phyloP scores from a whole-genome alignment of 2,113 vertebrate species.

The Lichenostomus cassidix region DNA sequence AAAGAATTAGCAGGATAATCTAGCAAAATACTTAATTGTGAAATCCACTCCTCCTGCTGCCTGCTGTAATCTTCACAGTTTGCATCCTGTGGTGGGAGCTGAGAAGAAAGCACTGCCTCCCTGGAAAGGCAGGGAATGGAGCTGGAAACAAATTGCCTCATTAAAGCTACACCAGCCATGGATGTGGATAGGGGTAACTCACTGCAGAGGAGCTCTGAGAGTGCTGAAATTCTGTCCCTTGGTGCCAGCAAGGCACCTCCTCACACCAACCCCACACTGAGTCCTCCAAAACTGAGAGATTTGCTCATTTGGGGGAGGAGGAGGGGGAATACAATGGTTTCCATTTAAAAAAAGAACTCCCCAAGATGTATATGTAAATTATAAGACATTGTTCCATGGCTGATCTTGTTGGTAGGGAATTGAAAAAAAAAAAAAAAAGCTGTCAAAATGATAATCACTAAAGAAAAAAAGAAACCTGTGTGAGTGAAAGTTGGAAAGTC shows the following conservation, averaged over 20 bases:
- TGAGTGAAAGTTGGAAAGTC: conserved; percentile 55
- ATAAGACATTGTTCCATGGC: not conserved
- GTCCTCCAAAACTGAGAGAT: not conserved
- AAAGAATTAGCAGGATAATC: conserved; percentile 29
- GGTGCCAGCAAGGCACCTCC: not conserved
- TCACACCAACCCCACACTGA: not conserved
- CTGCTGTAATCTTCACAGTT: not conserved
- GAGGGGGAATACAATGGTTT: not conserved
- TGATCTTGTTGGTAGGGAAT: not conserved
- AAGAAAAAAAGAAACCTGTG: conserved; percentile 35
- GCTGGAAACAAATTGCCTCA: not conserved
- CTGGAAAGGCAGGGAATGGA: not conserved
- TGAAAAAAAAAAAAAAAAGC: not conserved
- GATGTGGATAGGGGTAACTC: not conserved
- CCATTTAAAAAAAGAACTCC: not conserved
- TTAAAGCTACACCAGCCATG: not conserved
- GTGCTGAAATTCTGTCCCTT: not conserved
- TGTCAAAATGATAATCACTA: conserved; percentile 36
- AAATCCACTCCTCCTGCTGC: conserved; percentile 10
- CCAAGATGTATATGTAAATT: not conserved
- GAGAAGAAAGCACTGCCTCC: not conserved
- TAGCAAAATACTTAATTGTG: conserved; percentile 9
- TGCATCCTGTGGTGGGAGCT: not conserved
- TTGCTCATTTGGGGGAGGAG: not conserved
- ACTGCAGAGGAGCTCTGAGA: not conserved